Evolutionary conservation across 2,113 vertebrate species (phyloP).

Genomic region (Mastomys natalensis): DNA sequence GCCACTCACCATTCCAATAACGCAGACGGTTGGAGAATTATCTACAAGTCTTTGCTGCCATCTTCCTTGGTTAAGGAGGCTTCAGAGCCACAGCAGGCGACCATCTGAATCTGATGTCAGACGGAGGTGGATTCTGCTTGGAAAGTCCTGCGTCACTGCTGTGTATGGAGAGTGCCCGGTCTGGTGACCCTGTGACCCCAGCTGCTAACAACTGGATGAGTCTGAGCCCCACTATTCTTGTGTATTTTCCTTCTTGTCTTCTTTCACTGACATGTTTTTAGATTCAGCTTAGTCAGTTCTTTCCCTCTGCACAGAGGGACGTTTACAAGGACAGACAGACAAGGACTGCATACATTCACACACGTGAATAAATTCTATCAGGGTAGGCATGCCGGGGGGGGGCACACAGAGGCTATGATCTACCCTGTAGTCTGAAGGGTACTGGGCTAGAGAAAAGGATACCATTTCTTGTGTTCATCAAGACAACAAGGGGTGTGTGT

Average conservation of each 20-base stretch:
- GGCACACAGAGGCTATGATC: neutral
- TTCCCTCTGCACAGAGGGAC: neutral
- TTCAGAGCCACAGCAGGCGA: fast-evolving
- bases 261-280: neutral
- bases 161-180: fast-evolving
- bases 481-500: neutral
- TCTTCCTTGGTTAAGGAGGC: neutral
- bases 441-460: neutral
- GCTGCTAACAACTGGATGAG: neutral
- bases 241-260: neutral
- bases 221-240: neutral
- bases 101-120: neutral
- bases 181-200: neutral
- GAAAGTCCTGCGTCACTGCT: neutral
- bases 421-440: neutral
- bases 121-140: too few species aligned
- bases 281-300: neutral
- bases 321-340: neutral
- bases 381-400: neutral
- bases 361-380: neutral
- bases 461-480: neutral
- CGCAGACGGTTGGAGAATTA: too few species aligned
- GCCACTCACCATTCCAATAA: too few species aligned
- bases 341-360: neutral
- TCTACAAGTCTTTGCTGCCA: fast-evolving